Evolutionary conservation across 1,140 invertebrate genomes (phyloP), one percentile per base, ranked within the genome.

Genomic region (Zaprionus vittiger): DNA sequence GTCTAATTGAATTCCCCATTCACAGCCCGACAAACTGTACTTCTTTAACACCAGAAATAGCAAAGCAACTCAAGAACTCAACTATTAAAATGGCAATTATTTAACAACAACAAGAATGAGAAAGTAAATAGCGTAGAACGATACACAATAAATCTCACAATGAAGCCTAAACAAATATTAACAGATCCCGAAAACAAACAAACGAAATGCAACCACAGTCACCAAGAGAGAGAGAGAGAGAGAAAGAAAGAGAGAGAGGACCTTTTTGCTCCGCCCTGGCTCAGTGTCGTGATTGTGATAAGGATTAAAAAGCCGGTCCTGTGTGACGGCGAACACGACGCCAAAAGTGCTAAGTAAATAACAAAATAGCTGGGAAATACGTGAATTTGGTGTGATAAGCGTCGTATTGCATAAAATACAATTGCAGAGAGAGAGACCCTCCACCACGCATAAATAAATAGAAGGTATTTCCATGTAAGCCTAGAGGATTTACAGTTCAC

Each of bases 111-210:
- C 37, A 62, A 52, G 49, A 64, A 57, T 56, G 49, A 60, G 56
- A 68, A 72, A 57, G 49, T 55, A 63, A 28, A 49, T 61, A 37
- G 41, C 52, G 55, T 9, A 24, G 28, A 68, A 70, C 65, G 41
- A 56, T 52, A 24, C 31, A 20, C 62, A 41, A 80, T 71, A 82
- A 80, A 80, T 73, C 79, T 57, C 54, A 62, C 71, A 77, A n/a
- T 5, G 56, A 49, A 77, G 72, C 89, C 89, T 91, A 91, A 91
- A 91, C 66, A 91, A 91, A 91, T 89, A 91, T 85, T 80, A 68
- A 62, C 66, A 70, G 74, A 91, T 91, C 79, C 80, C 56, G 62
- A 68, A 64, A 28, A 31, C 55, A 85, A 91, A 86, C 73, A 85
- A 31, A 57, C n/a, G 12, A 6, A 57, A 17, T 55, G 56, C 22